phyloP scores from a whole-genome alignment of 2,888 invertebrate genomes.

The Aleiodes testaceus region DNA sequence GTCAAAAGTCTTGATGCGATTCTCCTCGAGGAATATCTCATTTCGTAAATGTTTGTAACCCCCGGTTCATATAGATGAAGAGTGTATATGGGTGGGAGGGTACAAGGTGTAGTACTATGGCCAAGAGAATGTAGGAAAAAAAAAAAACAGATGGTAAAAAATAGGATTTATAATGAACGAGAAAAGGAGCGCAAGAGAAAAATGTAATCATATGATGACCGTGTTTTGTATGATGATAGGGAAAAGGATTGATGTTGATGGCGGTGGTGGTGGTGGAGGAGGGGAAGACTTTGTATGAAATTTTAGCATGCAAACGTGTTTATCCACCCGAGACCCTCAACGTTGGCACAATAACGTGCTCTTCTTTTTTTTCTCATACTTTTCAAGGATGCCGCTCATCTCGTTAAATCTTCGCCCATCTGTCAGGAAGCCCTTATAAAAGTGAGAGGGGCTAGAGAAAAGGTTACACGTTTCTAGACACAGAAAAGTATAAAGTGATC shows the following conservation, averaged over 20 bases:
- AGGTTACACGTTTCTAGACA: constrained; percentile 46
- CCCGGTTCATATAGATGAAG: constrained; percentile 40
- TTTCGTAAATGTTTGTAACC: constrained; percentile 62
- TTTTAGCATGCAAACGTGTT: constrained; percentile 55
- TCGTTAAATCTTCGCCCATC: constrained; percentile 41
- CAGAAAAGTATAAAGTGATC: constrained; percentile 60
- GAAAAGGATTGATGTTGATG: constrained; percentile 17
- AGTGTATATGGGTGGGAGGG: constrained; percentile 44
- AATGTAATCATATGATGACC: constrained; percentile 64
- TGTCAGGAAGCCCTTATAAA: constrained; percentile 32
- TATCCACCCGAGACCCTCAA: constrained; percentile 41
- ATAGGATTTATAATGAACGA: constrained; percentile 32
- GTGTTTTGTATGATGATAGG: constrained; percentile 56
- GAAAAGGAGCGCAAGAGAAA: constrained; percentile 36
- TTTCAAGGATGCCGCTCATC: constrained; percentile 38
- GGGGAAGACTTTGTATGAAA: constrained; percentile 46
- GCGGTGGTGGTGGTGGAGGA: constrained; percentile 27
- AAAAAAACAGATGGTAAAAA: constrained; percentile 36
- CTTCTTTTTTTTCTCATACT: constrained; percentile 9
- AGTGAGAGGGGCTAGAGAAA: constrained; percentile 4
- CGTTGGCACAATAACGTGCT: constrained; percentile 36
- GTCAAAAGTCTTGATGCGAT: constrained; percentile 62
- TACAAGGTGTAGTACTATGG: too few relatives aligned
- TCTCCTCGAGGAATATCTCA: constrained; percentile 61
- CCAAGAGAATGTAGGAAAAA: constrained; percentile 34